phyloP scores from a whole-genome alignment of 2,113 vertebrate species.

The Theristicus caerulescens region DNA sequence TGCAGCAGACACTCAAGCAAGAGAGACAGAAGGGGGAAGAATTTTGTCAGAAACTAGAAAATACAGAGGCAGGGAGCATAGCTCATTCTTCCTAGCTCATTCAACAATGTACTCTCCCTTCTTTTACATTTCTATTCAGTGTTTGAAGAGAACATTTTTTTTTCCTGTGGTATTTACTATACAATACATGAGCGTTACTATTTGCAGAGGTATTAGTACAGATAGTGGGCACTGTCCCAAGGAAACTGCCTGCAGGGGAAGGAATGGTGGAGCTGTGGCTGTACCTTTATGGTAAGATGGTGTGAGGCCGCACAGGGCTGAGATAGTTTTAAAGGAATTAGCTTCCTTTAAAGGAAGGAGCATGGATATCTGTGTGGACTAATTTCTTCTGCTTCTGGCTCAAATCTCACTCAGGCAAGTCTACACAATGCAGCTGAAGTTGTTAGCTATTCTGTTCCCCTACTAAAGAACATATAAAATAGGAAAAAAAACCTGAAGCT shows the following conservation, averaged over 20 bases:
- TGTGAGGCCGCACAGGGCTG: accelerated
- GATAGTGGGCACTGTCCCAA: neutral
- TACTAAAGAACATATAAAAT: neutral
- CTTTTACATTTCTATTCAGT: neutral
- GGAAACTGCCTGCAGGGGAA: neutral
- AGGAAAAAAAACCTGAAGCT: neutral
- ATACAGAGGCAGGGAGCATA: neutral
- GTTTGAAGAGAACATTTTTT: neutral
- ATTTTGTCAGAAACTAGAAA: neutral
- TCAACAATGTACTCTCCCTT: neutral
- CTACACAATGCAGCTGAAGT: neutral
- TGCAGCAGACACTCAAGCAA: neutral
- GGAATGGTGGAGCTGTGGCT: neutral
- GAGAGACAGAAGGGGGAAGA: neutral
- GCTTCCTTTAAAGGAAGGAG: neutral
- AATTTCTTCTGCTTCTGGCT: neutral
- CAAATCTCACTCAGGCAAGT: neutral
- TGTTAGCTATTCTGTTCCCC: neutral
- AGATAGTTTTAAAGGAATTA: neutral
- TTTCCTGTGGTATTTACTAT: neutral
- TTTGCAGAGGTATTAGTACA: neutral
- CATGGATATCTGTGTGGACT: neutral
- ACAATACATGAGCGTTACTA: neutral
- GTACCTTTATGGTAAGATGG: neutral
- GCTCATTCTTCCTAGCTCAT: neutral